Evolutionary conservation across 2,888 invertebrate species (phyloP), one percentile per base, ranked within the genome.

Genomic region (Phlogophora meticulosa): DNA sequence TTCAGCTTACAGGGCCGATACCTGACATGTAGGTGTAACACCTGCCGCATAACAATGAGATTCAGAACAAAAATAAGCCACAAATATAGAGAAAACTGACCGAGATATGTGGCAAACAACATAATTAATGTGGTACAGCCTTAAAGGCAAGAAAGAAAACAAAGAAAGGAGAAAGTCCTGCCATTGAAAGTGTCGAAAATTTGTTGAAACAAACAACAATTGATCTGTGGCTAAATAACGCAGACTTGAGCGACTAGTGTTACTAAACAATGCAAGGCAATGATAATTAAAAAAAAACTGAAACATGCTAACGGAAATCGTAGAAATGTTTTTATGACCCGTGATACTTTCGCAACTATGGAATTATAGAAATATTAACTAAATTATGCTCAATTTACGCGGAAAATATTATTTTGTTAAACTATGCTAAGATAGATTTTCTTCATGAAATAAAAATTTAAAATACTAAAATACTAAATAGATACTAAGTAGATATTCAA

Each of bases 161-260:
- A 76, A 83, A 82, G 76, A 76, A 77, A 87, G 85, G 87, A 83
- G 86, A 89, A 89, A 88, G 87, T 80, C 45, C 52, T 52, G 46
- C 66, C 46, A 61, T 55, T 81, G 72, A 71, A 75, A 68, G 46
- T 68, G 62, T 80, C 73, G 49, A 62, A 72, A 40, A 20, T 17
- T 36, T 17, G n/a, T 45, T 40, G 24, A 64, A 73, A 79, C 53
- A 72, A 72, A 63, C 65, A 79, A 74, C 76, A 76, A 79, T 85
- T 81, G 64, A 71, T 59, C 28, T 69, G 51, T 63, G 63, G 40
- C 61, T 55, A 57, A 68, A 58, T 60, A 67, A 46, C 40, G 51
- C 51, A 57, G n/a, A 49, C 38, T 36, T 52, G 17, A 15, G 15
- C 24, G 13, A 45, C 24, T 48, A 32, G 45, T 24, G 43, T 49